phyloP scores from a whole-genome alignment of 1,140 invertebrate genomes.

The Maconellicoccus hirsutus region DNA sequence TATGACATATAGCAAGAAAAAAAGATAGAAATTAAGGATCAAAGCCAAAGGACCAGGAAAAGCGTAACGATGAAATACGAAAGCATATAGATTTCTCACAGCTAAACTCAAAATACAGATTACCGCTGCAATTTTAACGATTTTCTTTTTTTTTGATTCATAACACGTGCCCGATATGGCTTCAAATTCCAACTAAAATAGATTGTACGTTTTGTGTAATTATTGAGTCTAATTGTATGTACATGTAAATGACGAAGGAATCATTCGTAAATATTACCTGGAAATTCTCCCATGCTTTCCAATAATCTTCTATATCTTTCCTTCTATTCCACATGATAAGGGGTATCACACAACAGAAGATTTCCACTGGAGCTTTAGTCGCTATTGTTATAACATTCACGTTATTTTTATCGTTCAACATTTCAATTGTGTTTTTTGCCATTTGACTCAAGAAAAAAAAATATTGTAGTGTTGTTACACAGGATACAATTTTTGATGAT shows the following conservation, averaged over 20 bases:
- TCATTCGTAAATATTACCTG: neutral
- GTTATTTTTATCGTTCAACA: neutral
- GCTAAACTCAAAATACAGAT: neutral
- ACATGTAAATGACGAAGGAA: too few relatives aligned
- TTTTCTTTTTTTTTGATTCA: neutral
- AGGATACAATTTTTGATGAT: neutral
- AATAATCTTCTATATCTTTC: neutral
- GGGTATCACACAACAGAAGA: neutral
- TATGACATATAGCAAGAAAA: neutral
- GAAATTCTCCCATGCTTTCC: neutral
- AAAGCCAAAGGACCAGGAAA: too few relatives aligned
- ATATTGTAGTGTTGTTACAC: neutral
- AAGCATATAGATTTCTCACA: neutral
- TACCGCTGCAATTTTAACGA: neutral
- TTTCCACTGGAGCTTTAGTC: neutral
- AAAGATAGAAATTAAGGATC: too few relatives aligned
- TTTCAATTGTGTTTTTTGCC: neutral
- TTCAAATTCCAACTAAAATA: neutral
- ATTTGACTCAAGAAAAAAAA: neutral
- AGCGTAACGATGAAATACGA: neutral
- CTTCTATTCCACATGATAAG: neutral
- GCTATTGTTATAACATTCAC: neutral
- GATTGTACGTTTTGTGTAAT: neutral
- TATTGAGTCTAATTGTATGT: too few relatives aligned
- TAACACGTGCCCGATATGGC: neutral